A percentile compares a stretch with the other conserved stretches of the same genome.
Conservation (phyloP, 1,140 invertebrate genomes). For the Zaprionus nigranus region DNA sequence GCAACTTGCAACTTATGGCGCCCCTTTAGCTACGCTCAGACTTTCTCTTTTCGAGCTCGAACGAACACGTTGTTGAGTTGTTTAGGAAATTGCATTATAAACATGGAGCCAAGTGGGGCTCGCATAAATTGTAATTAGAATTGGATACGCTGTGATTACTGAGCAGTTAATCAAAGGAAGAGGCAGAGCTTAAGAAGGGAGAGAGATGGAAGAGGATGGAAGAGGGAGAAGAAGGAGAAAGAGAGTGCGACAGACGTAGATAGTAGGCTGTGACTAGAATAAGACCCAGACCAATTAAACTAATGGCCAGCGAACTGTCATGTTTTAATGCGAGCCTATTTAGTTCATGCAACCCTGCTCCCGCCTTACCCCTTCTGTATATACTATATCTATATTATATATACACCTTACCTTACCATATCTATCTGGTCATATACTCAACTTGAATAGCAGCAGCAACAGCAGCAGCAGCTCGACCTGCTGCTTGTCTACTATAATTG, state of each 20-base stretch:
- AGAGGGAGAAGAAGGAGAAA: background rate
- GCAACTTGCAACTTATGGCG: constrained; percentile 18
- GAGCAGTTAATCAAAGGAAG: constrained; percentile 16
- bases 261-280: background rate
- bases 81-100: constrained; percentile 12
- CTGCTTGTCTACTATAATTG: constrained; percentile 38
- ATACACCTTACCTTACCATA: background rate
- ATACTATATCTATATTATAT: background rate
- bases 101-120: background rate
- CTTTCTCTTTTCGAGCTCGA: background rate
- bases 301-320: constrained; percentile 33
- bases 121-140: constrained; percentile 18
- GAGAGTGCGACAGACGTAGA: background rate
- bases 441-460: background rate
- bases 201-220: background rate
- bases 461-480: background rate
- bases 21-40: background rate
- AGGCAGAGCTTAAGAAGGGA: too few relatives aligned
- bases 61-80: too few relatives aligned
- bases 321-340: constrained; percentile 16
- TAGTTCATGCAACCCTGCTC: background rate
- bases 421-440: background rate
- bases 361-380: background rate
- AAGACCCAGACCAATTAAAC: constrained; percentile 40
- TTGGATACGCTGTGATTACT: constrained; percentile 7